These are phyloP conservation scores for Siniperca knerii DNA, from an alignment of 2,113 vertebrate species.

Conservation along the genomic window DNA sequence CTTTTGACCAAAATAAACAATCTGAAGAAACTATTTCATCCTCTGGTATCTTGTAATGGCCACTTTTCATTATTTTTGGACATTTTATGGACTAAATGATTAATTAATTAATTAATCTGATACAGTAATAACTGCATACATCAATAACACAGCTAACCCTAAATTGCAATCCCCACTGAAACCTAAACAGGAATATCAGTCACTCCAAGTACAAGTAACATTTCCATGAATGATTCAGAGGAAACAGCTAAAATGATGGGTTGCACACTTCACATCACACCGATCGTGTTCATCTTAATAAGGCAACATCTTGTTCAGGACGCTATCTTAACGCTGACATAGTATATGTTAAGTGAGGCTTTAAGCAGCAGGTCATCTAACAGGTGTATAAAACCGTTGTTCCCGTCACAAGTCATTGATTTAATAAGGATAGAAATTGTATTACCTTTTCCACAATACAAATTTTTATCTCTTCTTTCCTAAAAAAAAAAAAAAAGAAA, in stretches of 20 bases:
- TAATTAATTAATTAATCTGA: background rate
- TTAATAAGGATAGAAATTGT: constrained; percentile 4
- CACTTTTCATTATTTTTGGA: background rate
- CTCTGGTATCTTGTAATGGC: background rate
- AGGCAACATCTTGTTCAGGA: background rate
- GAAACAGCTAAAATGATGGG: background rate
- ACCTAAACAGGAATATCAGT: background rate
- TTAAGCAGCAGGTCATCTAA: background rate
- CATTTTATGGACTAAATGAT: background rate
- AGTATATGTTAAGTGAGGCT: background rate
- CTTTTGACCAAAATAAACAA: background rate
- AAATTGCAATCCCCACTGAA: background rate
- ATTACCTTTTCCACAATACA: background rate
- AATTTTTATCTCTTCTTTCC: constrained; percentile 5
- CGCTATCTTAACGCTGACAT: background rate
- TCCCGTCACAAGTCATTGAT: constrained; percentile 23
- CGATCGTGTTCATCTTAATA: background rate
- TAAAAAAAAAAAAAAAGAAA: constrained; percentile 4
- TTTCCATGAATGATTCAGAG: background rate
- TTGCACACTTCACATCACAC: background rate
- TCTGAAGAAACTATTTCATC: background rate
- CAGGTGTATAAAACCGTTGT: background rate
- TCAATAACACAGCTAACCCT: background rate
- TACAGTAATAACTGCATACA: background rate
- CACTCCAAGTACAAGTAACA: background rate